A percentile compares a stretch with the other conserved stretches of the same genome.
Evolutionary conservation across 2,113 vertebrate genomes (phyloP).

Genomic region (Siniperca chuatsi): DNA sequence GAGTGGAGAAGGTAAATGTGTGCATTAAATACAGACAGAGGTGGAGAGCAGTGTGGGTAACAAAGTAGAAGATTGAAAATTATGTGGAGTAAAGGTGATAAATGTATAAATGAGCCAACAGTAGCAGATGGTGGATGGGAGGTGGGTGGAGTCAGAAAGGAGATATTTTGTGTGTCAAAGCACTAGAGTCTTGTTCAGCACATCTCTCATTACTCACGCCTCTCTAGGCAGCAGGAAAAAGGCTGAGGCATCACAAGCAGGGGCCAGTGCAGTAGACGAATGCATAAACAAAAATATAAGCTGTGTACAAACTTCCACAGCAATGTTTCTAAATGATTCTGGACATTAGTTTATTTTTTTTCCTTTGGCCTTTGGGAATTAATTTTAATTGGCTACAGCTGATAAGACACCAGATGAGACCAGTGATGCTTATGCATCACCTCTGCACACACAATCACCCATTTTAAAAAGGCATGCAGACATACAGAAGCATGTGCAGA

Average conservation of each 20-base stretch:
- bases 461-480: neutral
- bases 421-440: neutral
- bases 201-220: conserved; percentile 58
- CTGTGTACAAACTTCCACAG: neutral
- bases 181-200: conserved; percentile 55
- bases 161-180: conserved; percentile 38
- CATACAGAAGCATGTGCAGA: neutral
- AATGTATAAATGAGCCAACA: conserved; percentile 2
- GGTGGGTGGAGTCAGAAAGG: neutral
- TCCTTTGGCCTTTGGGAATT: neutral
- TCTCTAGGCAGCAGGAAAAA: conserved; percentile 36
- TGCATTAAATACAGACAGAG: conserved; percentile 32
- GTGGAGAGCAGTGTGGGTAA: neutral
- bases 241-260: conserved; percentile 59
- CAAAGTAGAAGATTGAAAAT: neutral
- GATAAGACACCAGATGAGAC: neutral
- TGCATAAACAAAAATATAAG: conserved; percentile 19
- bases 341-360: neutral
- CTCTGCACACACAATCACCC: neutral
- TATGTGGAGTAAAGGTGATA: neutral
- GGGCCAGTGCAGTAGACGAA: conserved; percentile 30
- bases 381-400: neutral
- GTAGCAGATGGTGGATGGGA: conserved; percentile 7
- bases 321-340: neutral
- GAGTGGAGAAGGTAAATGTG: conserved; percentile 21